Percentiles rank a stretch among this genome's conserved stretches.
Evolutionary conservation across 1,140 invertebrate species (phyloP).

Genomic region (Heliconius congener): DNA sequence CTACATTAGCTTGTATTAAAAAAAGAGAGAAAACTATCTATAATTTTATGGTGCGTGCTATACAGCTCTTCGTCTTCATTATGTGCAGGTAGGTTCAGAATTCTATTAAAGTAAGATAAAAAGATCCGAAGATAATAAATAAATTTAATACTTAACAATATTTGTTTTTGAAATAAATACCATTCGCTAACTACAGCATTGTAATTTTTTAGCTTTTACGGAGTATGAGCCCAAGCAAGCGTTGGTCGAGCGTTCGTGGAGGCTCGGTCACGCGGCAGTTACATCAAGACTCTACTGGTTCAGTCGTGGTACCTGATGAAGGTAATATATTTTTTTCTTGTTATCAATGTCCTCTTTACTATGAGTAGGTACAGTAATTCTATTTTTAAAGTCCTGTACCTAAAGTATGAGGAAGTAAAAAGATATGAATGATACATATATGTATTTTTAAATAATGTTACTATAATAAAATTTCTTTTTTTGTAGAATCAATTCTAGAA

Average conservation of each 20-base stretch:
- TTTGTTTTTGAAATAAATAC: background rate
- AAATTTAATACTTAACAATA: background rate
- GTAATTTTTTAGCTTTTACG: conserved; percentile 79
- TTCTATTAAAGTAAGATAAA: background rate
- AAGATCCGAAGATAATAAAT: background rate
- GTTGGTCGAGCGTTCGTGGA: conserved; percentile 65
- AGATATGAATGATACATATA: too few species aligned
- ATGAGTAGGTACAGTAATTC: too few species aligned
- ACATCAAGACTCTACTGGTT: conserved; percentile 86
- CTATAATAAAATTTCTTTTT: background rate
- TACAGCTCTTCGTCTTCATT: background rate
- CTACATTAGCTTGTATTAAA: background rate
- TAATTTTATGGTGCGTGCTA: background rate
- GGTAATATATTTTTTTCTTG: conserved; percentile 42
- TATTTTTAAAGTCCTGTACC: too few species aligned
- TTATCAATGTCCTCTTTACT: too few species aligned
- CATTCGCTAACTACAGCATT: background rate
- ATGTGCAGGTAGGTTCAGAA: background rate
- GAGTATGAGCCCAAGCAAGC: conserved; percentile 75
- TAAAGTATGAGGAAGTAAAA: too few species aligned
- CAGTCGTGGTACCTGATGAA: conserved; percentile 84
- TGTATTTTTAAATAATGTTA: too few species aligned
- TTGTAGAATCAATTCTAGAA: conserved; percentile 67
- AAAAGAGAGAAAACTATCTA: too few species aligned
- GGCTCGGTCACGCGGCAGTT: conserved; percentile 48